Conservation (phyloP, 2,113 vertebrate species). For the Ptilonorhynchus violaceus region DNA sequence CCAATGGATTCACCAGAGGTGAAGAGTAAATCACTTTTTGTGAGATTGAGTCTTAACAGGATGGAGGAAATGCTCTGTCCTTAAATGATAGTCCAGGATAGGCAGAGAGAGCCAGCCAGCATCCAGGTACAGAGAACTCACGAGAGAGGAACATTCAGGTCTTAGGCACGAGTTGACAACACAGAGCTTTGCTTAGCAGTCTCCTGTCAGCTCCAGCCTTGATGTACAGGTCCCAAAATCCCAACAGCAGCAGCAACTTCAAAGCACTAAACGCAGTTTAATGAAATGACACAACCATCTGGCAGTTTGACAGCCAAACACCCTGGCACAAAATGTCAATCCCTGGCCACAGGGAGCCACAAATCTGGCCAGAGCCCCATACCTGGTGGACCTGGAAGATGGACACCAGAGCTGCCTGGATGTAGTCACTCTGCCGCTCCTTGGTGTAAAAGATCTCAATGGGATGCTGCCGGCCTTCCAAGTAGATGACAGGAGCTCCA, state of each 20-base stretch:
- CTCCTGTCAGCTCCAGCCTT: not conserved
- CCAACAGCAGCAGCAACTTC: not conserved
- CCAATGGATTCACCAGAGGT: not conserved
- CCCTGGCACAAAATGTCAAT: not conserved
- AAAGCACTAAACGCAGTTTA: not conserved
- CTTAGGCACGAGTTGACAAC: not conserved
- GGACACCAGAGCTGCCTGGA: conserved; percentile 92
- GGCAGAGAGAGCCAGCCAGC: not conserved
- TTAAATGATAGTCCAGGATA: not conserved
- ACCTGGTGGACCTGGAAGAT: conserved; percentile 98
- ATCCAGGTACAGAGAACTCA: not conserved
- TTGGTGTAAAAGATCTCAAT: conserved; percentile 95
- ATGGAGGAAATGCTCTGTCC: not conserved
- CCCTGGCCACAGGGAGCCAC: not conserved
- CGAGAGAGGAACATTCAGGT: not conserved
- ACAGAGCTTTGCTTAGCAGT: not conserved
- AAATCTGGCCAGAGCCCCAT: accelerated
- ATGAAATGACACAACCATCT: not conserved
- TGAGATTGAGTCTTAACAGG: not conserved
- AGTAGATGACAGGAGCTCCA: conserved; percentile 90
- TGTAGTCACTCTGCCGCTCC: conserved; percentile 90
- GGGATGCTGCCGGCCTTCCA: conserved; percentile 92
- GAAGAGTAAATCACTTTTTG: not conserved
- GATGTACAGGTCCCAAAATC: not conserved
- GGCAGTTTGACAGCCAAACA: not conserved